Base-by-base conservation (phyloP, 2,797 vertebrate species). In the Denticeps clupeoides region DNA sequence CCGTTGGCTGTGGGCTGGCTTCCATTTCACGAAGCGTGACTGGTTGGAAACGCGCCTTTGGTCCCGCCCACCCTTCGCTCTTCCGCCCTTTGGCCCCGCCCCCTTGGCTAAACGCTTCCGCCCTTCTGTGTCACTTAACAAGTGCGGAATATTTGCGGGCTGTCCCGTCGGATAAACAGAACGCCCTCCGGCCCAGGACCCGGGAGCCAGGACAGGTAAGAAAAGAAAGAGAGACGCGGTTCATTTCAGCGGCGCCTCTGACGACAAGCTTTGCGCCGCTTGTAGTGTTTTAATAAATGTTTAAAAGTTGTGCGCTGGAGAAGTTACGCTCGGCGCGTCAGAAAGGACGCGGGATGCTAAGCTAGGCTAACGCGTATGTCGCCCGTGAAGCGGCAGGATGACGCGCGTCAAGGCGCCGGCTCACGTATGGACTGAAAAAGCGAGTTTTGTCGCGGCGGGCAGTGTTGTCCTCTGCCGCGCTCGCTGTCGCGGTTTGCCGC, bases 31-130 rank as follows among this genome's bases (percentile, higher is more conserved):
- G 40, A 48, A 49, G 53, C 10, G 7, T 59, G 59, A 81, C 78
- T 77, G 76, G 79, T 52, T 50, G 25, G 5, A 4, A 0, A 3
- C 10, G 51, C 55, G 68, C 70, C 81, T 72, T 33, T 83, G 68
- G 70, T 47, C 1, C 16, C 72, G 75, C 49, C 75, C 75, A 78
- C 70, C 15, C 60, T 63, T 64, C 68, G 74, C 31, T 69, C 66
- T 68, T 77, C 80, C 75, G 71, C 56, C 64, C 51, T 58, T 42
- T n/a, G n/a, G n/a, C n/a, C n/a, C n/a, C n/a, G n/a, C n/a, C n/a
- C n/a, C 35, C 16, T 38, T 9, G 21, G 38, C 35, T 38, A 38
- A 35, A 38, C 35, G 66, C 64, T 75, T 81, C 80, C 77, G 71
- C 21, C 59, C 53, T 62, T 48, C 51, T 49, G 56, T 50, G 41